Conservation (phyloP, 1,140 invertebrate genomes). For the Cotesia glomerata region DNA sequence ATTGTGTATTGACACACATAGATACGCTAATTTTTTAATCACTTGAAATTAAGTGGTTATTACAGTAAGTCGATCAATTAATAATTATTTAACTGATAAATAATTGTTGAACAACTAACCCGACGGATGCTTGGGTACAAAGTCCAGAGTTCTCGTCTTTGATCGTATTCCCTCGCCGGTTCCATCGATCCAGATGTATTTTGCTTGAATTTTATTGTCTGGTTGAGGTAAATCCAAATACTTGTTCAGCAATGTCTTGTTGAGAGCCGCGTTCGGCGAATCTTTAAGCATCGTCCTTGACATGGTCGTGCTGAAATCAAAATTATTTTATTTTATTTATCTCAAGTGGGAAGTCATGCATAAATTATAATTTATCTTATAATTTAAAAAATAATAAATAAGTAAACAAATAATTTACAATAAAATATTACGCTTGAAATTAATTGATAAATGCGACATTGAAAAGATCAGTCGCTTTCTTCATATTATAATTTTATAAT, state of each 20-base stretch:
- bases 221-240: conserved; percentile 81
- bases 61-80: conserved; percentile 8
- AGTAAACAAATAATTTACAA: not conserved
- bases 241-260: conserved; percentile 75
- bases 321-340: conserved; percentile 27
- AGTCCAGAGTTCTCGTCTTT: conserved; percentile 87
- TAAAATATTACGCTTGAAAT: not conserved
- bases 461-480: not conserved
- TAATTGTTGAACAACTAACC: conserved; percentile 54
- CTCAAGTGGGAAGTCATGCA: not conserved
- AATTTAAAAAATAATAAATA: not conserved
- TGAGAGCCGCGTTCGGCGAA: conserved; percentile 75
- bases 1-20: too few species aligned
- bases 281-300: conserved; percentile 65
- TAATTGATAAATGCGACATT: not conserved
- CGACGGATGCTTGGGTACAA: conserved; percentile 75
- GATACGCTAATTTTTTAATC: not conserved
- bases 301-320: conserved; percentile 53
- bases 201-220: conserved; percentile 78
- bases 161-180: conserved; percentile 85
- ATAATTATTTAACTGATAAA: not conserved
- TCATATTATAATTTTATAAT: not conserved
- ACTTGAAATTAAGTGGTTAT: not conserved
- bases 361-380: not conserved
- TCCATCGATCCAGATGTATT: conserved; percentile 97